These are phyloP conservation scores for Illadopsis cleaveri DNA, from an alignment of 2,113 vertebrate species.

Conservation along the genomic window DNA sequence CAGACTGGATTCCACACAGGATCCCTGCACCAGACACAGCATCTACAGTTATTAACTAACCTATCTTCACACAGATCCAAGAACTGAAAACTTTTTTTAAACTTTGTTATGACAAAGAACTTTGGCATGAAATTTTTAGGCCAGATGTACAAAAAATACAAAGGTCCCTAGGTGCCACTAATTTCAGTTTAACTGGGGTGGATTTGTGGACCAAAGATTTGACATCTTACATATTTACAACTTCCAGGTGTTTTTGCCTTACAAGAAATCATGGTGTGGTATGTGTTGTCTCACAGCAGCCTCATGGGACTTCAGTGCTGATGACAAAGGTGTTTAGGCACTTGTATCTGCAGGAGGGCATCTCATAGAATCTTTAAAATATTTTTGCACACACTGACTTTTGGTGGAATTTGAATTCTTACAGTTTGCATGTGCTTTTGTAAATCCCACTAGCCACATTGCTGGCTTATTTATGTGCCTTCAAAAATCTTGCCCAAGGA, in stretches of 20 bases:
- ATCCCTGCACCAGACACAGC: background rate
- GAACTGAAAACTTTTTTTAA: background rate
- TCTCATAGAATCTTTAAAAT: background rate
- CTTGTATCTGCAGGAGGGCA: background rate
- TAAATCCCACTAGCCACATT: background rate
- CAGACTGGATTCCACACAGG: background rate
- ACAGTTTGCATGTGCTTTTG: background rate
- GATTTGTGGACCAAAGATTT: background rate
- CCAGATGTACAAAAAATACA: background rate
- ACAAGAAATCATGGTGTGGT: background rate
- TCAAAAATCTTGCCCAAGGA: background rate
- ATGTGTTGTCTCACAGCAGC: background rate
- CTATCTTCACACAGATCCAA: background rate
- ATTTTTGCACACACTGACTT: background rate
- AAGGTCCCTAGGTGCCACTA: background rate
- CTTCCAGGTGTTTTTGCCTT: conserved; percentile 18
- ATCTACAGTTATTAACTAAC: background rate
- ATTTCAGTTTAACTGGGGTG: background rate
- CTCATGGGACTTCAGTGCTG: background rate
- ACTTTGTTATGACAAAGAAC: background rate
- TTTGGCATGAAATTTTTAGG: background rate
- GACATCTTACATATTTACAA: background rate
- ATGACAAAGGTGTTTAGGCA: background rate
- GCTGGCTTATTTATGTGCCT: background rate
- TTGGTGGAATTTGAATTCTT: background rate